Evolutionary conservation across 2,888 invertebrate genomes (phyloP), one percentile per base, ranked within the genome.

Genomic region (Drosophila longiperda): DNA sequence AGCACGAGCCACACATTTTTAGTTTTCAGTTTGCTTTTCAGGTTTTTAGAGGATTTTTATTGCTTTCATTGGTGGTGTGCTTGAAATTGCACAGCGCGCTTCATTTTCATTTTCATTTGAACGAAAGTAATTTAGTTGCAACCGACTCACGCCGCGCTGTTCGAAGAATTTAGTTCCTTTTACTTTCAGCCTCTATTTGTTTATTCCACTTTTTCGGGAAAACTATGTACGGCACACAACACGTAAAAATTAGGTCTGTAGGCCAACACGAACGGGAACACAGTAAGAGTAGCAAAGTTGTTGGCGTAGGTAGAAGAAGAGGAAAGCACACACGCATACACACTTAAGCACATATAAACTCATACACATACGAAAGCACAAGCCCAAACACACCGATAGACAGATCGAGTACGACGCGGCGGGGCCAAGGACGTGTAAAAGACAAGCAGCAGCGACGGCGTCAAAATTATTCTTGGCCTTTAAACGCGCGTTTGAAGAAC

Each of bases 401-500:
- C 58, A 61, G 62, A 72, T 73, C 57, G 52, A 69, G 65, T 68
- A 64, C 29, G 66, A 55, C 61, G 80, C 76, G 68, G 80, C 75
- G 73, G 68, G 78, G 79, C 75, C 78, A 84, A 82, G 81, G 78
- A 76, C 82, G 88, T 68, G 77, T 67, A 77, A 73, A 69, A 72
- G 66, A 58, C 75, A 75, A 67, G 55, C 55, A 64, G 75, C 70
- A 78, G 71, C 71, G 67, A 66, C 73, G 68, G 66, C 66, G 63
- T 75, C 57, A 64, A 80, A 82, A 81, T 80, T 82, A 87, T 90
- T 91, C 92, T 92, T 92, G 92, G 92, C 92, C 92, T 91, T 91
- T 91, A 92, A 88, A 90, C 82, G 72, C 62, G 76, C 87, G 89
- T 90, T 92, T 92, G 92, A 92, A 91, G 92, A 91, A 92, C 92